These are phyloP conservation scores for Cydia splendana DNA, from an alignment of 1,140 invertebrate species.

Conservation along the genomic window DNA sequence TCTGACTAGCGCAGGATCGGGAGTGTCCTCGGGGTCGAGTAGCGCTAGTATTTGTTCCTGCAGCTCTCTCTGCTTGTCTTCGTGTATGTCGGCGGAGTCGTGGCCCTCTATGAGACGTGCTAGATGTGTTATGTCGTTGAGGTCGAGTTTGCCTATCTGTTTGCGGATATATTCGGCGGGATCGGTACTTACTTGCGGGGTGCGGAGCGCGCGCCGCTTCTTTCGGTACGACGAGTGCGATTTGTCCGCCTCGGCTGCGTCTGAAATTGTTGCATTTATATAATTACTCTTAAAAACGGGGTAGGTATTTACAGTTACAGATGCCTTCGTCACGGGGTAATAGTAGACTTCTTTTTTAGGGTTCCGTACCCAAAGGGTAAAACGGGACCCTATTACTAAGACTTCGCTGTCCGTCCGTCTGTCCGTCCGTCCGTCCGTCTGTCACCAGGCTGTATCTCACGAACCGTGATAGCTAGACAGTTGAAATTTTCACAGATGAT, in stretches of 20 bases:
- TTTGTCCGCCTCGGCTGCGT: conserved; percentile 64
- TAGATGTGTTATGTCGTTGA: conserved; percentile 66
- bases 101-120: conserved; percentile 65
- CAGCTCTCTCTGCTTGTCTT: conserved; percentile 59
- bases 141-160: conserved; percentile 66
- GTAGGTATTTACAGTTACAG: too few relatives aligned
- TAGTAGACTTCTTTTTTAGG: too few relatives aligned
- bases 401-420: too few relatives aligned
- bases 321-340: too few relatives aligned
- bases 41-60: conserved; percentile 68
- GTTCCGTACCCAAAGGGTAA: too few relatives aligned
- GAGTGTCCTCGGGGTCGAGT: conserved; percentile 63
- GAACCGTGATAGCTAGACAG: too few relatives aligned
- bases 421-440: too few relatives aligned
- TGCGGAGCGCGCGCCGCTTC: conserved; percentile 59
- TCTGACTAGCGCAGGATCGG: conserved; percentile 57
- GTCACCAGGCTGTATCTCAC: too few relatives aligned
- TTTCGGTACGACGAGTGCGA: conserved; percentile 64
- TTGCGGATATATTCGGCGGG: conserved; percentile 65
- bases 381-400: too few relatives aligned
- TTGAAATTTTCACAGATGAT: too few relatives aligned
- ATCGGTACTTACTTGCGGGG: conserved; percentile 74
- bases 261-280: conserved; percentile 38
- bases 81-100: conserved; percentile 48
- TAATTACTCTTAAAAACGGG: neutral